Conservation (phyloP, 1,140 invertebrate genomes). For the Drosophila ambigua region DNA sequence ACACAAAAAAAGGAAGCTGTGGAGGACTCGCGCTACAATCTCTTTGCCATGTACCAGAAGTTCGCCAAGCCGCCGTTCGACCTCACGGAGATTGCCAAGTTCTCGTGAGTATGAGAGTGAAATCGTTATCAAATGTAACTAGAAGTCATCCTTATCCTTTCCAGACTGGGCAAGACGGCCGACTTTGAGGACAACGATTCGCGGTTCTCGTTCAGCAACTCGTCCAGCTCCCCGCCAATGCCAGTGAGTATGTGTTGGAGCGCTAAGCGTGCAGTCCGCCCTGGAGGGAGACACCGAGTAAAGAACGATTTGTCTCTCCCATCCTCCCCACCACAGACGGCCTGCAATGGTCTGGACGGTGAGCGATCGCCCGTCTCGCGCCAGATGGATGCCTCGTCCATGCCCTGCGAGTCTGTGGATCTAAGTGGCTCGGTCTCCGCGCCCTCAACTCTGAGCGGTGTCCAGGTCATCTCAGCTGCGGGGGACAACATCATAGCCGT, state of each 20-base stretch:
- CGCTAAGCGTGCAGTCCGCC: constrained; percentile 16
- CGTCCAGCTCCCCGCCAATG: constrained; percentile 87
- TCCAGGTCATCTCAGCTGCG: constrained; percentile 91
- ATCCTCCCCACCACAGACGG: constrained; percentile 31
- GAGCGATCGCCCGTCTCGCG: constrained; percentile 55
- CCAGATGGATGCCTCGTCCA: constrained; percentile 25
- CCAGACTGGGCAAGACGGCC: constrained; percentile 62
- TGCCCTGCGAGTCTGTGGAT: constrained; percentile 53
- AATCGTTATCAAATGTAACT: not conserved
- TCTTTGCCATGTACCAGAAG: constrained; percentile 83
- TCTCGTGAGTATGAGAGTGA: constrained; percentile 68
- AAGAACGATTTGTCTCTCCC: constrained; percentile 6
- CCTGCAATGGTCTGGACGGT: constrained; percentile 73
- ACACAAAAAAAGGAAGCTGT: constrained; percentile 70
- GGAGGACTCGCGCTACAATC: constrained; percentile 82
- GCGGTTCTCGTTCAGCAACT: constrained; percentile 90
- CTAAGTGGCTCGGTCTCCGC: constrained; percentile 35
- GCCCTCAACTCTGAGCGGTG: constrained; percentile 84
- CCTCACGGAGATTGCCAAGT: constrained; percentile 81
- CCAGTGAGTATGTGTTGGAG: constrained; percentile 85
- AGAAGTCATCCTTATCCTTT: not conserved
- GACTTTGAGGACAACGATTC: constrained; percentile 86
- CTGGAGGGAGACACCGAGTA: constrained; percentile 13
- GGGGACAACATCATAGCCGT: constrained; percentile 94
- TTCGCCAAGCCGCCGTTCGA: constrained; percentile 82